Base-by-base conservation (phyloP, 2,113 vertebrate species). In the Verasper variegatus region DNA sequence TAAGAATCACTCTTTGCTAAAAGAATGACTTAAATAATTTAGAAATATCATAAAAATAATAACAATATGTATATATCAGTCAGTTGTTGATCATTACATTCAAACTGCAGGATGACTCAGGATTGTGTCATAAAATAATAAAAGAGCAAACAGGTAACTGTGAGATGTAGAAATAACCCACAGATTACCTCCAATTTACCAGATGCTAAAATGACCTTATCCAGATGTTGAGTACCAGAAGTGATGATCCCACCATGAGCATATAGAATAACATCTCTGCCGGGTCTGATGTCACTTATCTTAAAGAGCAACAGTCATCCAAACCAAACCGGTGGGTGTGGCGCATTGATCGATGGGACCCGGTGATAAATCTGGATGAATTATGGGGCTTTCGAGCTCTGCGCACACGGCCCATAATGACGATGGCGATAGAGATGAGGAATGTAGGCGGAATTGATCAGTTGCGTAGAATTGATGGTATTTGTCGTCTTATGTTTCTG, bases 281-380 rank as follows among this genome's bases (percentile, higher is more conserved):
- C 15, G n/a, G n/a, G 67, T 76, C 23, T 85, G 83, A 81, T 80
- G 82, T 86, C 86, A 80, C 78, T 74, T 23, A 17, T 40, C 49
- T 68, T 65, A 56, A 83, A 82, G 62, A 74, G 73, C 74, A 80
- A 70, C 79, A 60, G 84, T 83, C 79, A 82, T 83, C 74, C 55
- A 27, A 51, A 78, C 67, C 79, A 31, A 76, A 81, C 68, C 73
- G 78, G 80, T 76, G 82, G 68, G 79, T 47, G 71, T 21, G 54
- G 54, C 35, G 74, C 78, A 80, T 73, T 69, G 89, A 91, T 85
- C 76, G 45, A 86, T 81, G 78, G 10, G 31, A 62, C 68, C 20
- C 1, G 0, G 56, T 57, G 74, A 88, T 81, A 52, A 80, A 83
- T 80, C 74, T 52, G 78, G 71, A 47, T 75, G 82, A 80, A 55